Percentiles rank a stretch among this genome's conserved stretches.
These are phyloP conservation scores for Acipenser transmontanus DNA, from an alignment of 2,797 vertebrate genomes.

Conservation along the genomic window DNA sequence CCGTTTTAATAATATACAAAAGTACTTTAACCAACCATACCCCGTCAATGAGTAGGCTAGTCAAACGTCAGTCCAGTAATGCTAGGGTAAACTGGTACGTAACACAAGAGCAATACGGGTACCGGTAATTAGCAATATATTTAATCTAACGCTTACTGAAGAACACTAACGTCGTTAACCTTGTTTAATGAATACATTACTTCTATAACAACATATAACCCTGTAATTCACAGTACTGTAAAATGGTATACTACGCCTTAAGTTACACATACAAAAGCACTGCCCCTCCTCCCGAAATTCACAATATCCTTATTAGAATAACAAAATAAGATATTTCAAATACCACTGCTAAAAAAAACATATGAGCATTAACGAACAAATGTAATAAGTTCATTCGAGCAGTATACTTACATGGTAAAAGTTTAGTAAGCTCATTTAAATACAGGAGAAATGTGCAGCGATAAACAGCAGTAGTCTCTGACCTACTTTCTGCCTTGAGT, in stretches of 20 bases:
- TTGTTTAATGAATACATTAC: background rate
- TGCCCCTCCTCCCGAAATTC: constrained; percentile 27
- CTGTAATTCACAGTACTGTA: background rate
- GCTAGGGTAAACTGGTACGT: constrained; percentile 3
- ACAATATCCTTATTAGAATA: constrained; percentile 7
- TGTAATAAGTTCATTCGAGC: background rate
- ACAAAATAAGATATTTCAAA: background rate
- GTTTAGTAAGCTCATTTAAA: constrained; percentile 14
- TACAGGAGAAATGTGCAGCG: constrained; percentile 42
- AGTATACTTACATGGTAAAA: constrained; percentile 15
- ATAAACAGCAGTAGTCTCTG: constrained; percentile 84
- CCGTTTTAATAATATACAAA: too few relatives aligned
- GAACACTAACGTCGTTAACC: constrained; percentile 5
- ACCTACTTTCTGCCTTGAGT: constrained; percentile 94
- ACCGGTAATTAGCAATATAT: constrained; percentile 4
- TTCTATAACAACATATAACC: background rate
- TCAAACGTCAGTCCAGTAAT: background rate
- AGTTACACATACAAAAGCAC: constrained; percentile 10
- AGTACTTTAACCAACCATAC: too few relatives aligned
- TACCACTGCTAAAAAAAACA: constrained; percentile 20
- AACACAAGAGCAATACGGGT: background rate
- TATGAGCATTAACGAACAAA: constrained; percentile 40
- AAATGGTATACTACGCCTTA: constrained; percentile 12
- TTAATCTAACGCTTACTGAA: constrained; percentile 16
- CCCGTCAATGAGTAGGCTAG: too few relatives aligned